Evolutionary conservation across 2,797 vertebrate species (phyloP), one percentile per base, ranked within the genome.

Genomic region (Margarornis squamiger): DNA sequence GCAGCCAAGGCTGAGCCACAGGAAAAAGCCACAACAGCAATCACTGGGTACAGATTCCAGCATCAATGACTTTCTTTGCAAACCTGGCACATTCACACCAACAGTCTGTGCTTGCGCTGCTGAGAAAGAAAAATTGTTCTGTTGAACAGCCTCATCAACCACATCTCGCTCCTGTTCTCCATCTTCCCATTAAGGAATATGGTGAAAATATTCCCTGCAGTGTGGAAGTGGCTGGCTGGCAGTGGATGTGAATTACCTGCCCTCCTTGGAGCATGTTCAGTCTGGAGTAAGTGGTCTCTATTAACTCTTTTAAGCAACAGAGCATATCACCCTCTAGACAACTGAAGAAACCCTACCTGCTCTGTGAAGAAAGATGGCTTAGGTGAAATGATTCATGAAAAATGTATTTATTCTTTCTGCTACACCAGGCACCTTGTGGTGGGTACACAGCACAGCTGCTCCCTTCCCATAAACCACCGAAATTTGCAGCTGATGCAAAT

Each of bases 51-150:
- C 52, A 39, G 57, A 74, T 41, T 45, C 57, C 55, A 43, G 3
- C 3, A 3, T 0, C 1, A 76, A 10, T 12, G 1, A 14, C 0
- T 1, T 10, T 6, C 51, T 24, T 14, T 24, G 32, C 74, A 58
- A 51, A 45, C 17, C 21, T 17, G 61, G 52, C 58, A 24, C n/a
- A 1, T 12, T 10, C 36, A 27, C 16, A 4, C 19, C 41, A 52
- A 30, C 8, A 1, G 45, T 43, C 46, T 0, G 0, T 3, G 6
- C 73, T 19, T 41, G 43, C 0, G 2, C 62, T 71, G 68, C 45
- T 52, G 62, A 9, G 29, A 16, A 57, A 77, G 46, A 39, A 62
- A 58, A 86, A 32, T 6, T 83, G 22, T 21, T 71, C 2, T 62
- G 59, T 65, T 45, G 22, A 86, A 39, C 46, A 58, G 43, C 48